Conservation (phyloP, 1,140 invertebrate species). For the Neodiprion pinetum region DNA sequence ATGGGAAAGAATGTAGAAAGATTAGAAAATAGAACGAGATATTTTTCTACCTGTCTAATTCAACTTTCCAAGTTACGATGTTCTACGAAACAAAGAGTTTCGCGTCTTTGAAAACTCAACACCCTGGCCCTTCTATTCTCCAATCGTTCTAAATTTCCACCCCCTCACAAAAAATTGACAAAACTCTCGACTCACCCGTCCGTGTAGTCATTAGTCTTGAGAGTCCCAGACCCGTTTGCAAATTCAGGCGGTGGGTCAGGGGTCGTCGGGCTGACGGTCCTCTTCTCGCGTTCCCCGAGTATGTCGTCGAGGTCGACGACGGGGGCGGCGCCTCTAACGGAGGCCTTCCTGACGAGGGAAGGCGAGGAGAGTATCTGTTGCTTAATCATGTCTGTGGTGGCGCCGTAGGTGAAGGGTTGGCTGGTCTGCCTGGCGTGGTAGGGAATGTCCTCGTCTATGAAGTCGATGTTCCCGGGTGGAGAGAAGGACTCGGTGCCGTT, state of each 20-base stretch:
- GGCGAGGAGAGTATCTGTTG: conserved; percentile 74
- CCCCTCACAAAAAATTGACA: too few relatives aligned
- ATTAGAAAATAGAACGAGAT: too few relatives aligned
- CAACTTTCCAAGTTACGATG: too few relatives aligned
- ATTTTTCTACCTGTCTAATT: too few relatives aligned
- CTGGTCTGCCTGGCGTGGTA: conserved; percentile 84
- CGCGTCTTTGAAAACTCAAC: too few relatives aligned
- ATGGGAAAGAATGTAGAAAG: too few relatives aligned
- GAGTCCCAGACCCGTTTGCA: conserved; percentile 43
- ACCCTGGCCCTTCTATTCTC: too few relatives aligned
- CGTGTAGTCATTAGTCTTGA: conserved; percentile 35
- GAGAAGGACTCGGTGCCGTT: conserved; percentile 48
- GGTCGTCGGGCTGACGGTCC: conserved; percentile 42
- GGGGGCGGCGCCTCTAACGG: conserved; percentile 54
- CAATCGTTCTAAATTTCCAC: too few relatives aligned
- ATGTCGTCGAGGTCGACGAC: conserved; percentile 65
- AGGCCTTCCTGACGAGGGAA: conserved; percentile 74
- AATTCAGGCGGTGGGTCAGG: conserved; percentile 54
- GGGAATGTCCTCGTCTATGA: conserved; percentile 71
- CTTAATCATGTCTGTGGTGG: conserved; percentile 67
- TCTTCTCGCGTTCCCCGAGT: conserved; percentile 43
- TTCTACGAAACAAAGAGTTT: too few relatives aligned
- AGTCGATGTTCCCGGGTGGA: conserved; percentile 54
- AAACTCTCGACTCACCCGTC: conserved; percentile 46
- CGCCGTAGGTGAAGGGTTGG: conserved; percentile 82